Percentiles rank a stretch among this genome's conserved stretches.
Evolutionary conservation across 2,113 vertebrate species (phyloP).

Genomic region (Ovibos moschatus): DNA sequence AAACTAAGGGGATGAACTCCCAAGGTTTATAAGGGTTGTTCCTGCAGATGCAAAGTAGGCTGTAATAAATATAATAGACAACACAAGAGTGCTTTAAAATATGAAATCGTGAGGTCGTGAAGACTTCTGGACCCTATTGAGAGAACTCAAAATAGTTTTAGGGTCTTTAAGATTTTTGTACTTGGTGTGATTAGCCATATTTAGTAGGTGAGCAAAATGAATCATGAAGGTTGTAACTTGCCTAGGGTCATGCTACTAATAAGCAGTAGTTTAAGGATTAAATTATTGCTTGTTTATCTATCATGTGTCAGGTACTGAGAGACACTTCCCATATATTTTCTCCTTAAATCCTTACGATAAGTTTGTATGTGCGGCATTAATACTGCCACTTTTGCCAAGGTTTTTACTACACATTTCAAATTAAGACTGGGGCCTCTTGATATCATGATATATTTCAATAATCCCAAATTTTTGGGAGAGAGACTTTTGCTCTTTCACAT

Average conservation of each 20-base stretch:
- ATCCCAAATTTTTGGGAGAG: background rate
- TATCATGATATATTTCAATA: background rate
- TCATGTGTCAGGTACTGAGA: background rate
- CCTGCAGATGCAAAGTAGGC: background rate
- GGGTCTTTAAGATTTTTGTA: background rate
- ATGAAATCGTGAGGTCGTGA: background rate
- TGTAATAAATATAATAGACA: background rate
- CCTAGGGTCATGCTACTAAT: background rate
- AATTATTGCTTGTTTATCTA: background rate
- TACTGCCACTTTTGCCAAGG: background rate
- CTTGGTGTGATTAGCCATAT: background rate
- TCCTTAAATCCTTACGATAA: background rate
- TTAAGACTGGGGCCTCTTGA: background rate
- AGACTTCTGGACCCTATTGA: background rate
- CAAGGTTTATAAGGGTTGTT: background rate
- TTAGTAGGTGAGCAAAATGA: background rate
- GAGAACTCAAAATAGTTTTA: background rate
- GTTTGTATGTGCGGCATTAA: background rate
- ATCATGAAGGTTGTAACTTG: background rate
- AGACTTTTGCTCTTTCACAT: background rate
- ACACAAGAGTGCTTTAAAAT: background rate
- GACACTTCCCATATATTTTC: background rate
- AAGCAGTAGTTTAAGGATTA: background rate
- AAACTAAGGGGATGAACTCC: background rate
- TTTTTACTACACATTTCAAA: background rate